Evolutionary conservation across 1,140 invertebrate species (phyloP), one percentile per base, ranked within the genome.

Genomic region (Drosophila insularis): DNA sequence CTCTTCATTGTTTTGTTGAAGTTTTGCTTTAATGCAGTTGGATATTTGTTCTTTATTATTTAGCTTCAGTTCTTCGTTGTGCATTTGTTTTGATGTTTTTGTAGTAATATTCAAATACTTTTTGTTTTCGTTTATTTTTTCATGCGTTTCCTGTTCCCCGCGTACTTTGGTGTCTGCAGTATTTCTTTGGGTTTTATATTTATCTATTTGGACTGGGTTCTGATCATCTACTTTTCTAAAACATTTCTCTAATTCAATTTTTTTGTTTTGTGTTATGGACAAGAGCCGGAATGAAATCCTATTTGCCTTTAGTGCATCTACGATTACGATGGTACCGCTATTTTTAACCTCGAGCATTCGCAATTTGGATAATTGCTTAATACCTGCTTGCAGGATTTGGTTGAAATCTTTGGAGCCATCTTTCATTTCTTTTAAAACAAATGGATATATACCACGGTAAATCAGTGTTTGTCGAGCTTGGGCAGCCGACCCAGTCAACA

Each of bases 291-390:
- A 84, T 6, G 60, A 74, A 11, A 84, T 67, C 11, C 72, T 71
- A 1, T 85, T 35, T 3, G 81, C 81, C 2, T 58, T 23, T 31
- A 84, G 32, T 19, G 81, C 81, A 71, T 84, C 69, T 1, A 84
- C 81, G 4, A 76, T 27, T 17, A 84, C 81, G 11, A 80, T 27
- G 7, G 63, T 46, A 13, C 55, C 46, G 2, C 53, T 21, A 7
- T 68, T 46, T 2, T 68, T 68, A 1, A 43, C n/a, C 21, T 76
- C 19, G 0, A 84, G 27, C 2, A 84, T 21, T 4, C 80, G 43
- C 63, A 85, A 53, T 6, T 68, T 68, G 0, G 17, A 14, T 43
- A 84, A 43, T 4, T 70, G 54, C 19, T 67, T 60, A 0, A 85
- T 39, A 6, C 81, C 77, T 4, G 40, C 27, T 4, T 66, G 10